A percentile compares a stretch with the other conserved stretches of the same genome.
These are phyloP conservation scores for Encarsia formosa DNA, from an alignment of 2,888 invertebrate genomes.

Conservation along the genomic window DNA sequence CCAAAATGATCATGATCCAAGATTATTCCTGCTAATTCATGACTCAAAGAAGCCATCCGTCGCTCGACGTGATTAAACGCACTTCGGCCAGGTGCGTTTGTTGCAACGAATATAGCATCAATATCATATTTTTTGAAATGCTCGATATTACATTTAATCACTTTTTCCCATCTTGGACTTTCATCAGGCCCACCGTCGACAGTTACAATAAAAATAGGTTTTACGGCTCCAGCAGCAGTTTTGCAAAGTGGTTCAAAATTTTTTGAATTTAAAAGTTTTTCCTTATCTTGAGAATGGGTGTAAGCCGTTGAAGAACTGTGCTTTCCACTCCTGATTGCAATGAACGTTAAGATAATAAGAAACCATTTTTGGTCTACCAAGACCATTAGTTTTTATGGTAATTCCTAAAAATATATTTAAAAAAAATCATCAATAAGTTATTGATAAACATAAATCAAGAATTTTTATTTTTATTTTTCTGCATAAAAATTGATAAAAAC, in stretches of 20 bases:
- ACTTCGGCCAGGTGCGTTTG: constrained; percentile 43
- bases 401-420: too few species aligned
- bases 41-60: constrained; percentile 43
- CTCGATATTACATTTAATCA: constrained; percentile 30
- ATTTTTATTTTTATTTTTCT: too few species aligned
- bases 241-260: constrained; percentile 28
- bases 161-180: constrained; percentile 33
- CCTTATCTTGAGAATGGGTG: constrained; percentile 28
- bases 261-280: constrained; percentile 16
- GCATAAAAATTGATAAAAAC: too few species aligned
- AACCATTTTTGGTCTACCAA: too few species aligned
- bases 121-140: constrained; percentile 34
- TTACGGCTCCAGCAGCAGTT: constrained; percentile 25
- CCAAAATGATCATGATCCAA: constrained; percentile 41
- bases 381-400: too few species aligned
- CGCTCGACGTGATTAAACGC: constrained; percentile 43
- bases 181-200: constrained; percentile 36
- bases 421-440: too few species aligned
- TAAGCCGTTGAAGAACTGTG: constrained; percentile 34
- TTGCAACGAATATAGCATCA: constrained; percentile 38
- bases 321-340: constrained; percentile 39
- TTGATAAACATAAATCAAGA: too few species aligned
- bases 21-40: constrained; percentile 38
- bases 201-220: constrained; percentile 37
- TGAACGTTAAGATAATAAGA: too few species aligned